Percentiles rank a stretch among this genome's conserved stretches.
phyloP scores from a whole-genome alignment of 2,113 vertebrate species.

The Ciconia maguari region DNA sequence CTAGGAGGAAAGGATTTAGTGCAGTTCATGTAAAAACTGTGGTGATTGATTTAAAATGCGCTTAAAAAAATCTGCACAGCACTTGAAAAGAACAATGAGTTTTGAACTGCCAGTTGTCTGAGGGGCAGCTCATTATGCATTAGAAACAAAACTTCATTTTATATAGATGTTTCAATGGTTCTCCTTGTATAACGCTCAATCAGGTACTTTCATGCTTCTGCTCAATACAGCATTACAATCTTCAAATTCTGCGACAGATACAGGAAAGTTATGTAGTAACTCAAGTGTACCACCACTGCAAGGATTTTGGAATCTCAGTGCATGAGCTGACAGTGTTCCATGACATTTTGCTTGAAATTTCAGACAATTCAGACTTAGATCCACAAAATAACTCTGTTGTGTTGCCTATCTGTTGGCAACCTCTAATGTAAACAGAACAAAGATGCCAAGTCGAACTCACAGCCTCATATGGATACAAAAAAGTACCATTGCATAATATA shows the following conservation, averaged over 20 bases:
- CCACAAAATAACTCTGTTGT: not conserved
- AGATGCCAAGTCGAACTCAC: not conserved
- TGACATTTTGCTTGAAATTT: not conserved
- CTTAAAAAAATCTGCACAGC: not conserved
- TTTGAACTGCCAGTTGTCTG: not conserved
- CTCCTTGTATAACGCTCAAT: not conserved
- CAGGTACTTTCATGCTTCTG: not conserved
- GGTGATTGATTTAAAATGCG: not conserved
- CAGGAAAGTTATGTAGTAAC: not conserved
- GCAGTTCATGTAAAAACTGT: not conserved
- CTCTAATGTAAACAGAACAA: not conserved
- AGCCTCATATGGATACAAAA: not conserved
- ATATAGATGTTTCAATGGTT: not conserved
- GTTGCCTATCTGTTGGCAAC: not conserved
- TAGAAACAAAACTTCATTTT: constrained; percentile 3
- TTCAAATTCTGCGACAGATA: not conserved
- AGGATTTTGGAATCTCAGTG: not conserved
- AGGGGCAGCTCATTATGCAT: not conserved
- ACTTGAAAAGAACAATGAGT: not conserved
- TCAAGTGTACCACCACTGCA: not conserved
- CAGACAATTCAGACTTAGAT: not conserved
- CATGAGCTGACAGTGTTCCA: not conserved
- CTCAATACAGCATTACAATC: not conserved
- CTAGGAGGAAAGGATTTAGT: not conserved
- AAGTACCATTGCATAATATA: not conserved